These are phyloP conservation scores for Periophthalmus modestus DNA, from an alignment of 2,113 vertebrate species.

Conservation along the genomic window DNA sequence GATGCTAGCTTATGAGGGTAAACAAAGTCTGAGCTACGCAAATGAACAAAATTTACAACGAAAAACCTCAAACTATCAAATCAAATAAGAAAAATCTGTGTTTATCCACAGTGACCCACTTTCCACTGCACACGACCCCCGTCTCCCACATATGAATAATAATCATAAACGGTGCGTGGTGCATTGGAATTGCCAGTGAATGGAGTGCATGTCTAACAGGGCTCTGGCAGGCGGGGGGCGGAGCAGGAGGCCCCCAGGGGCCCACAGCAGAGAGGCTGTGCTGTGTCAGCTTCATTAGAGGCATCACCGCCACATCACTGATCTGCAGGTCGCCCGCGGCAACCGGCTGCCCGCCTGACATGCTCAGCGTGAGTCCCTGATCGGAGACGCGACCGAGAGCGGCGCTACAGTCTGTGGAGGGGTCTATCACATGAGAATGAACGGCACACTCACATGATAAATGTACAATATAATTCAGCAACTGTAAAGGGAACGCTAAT, in stretches of 20 bases:
- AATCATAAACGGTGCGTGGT: constrained; percentile 53
- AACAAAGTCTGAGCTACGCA: no score
- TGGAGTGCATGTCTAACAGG: constrained; percentile 43
- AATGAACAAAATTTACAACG: not conserved
- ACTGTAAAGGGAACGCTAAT: not conserved
- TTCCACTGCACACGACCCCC: constrained; percentile 30
- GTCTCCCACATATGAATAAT: constrained; percentile 12
- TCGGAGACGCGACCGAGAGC: constrained; percentile 34
- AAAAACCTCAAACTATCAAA: not conserved
- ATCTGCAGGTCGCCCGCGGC: constrained; percentile 71
- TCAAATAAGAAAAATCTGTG: not conserved
- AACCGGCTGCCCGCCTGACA: constrained; percentile 59
- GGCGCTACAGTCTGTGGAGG: constrained; percentile 6
- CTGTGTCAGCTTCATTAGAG: constrained; percentile 81
- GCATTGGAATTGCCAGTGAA: constrained; percentile 42
- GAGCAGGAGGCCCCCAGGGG: constrained; percentile 61
- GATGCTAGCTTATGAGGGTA: no score
- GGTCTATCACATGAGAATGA: not conserved
- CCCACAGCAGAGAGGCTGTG: constrained; percentile 67
- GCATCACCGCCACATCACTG: constrained; percentile 76
- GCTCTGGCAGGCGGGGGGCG: constrained; percentile 11
- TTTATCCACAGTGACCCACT: constrained; percentile 56
- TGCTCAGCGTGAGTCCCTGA: constrained; percentile 52
- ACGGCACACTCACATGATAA: not conserved
- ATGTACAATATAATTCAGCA: not conserved